Percentiles rank a stretch among this genome's conserved stretches.
Evolutionary conservation across 2,888 invertebrate species (phyloP).

Genomic region (Drosophila fungiperda): DNA sequence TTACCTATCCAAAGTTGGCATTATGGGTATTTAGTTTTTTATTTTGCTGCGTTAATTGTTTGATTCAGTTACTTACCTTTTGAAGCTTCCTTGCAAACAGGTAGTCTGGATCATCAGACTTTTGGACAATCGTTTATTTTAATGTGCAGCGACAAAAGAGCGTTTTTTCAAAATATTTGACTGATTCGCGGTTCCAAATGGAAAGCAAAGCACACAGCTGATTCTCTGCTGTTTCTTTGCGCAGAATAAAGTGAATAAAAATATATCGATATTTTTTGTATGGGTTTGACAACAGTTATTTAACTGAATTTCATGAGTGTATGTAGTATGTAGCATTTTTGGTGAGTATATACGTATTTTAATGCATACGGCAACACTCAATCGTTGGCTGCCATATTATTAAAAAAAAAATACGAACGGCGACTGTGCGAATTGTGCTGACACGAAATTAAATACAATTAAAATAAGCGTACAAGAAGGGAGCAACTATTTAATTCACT

Average conservation of each 20-base stretch:
- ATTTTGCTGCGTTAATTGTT: neutral
- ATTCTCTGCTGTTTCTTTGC: neutral
- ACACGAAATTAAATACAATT: constrained; percentile 18
- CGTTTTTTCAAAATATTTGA: constrained; percentile 42
- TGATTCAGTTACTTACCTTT: constrained; percentile 30
- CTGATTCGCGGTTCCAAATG: constrained; percentile 31
- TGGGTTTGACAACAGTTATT: neutral
- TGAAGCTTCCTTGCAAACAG: constrained; percentile 74
- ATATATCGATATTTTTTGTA: neutral
- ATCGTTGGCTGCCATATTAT: constrained; percentile 4
- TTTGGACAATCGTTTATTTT: neutral
- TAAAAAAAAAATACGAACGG: constrained; percentile 10
- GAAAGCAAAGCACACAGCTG: constrained; percentile 28
- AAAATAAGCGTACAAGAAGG: constrained; percentile 48
- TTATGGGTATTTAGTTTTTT: neutral
- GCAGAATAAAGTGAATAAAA: neutral
- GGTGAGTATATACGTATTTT: neutral
- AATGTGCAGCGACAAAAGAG: constrained; percentile 3
- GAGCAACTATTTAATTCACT: constrained; percentile 11
- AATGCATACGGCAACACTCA: constrained; percentile 6
- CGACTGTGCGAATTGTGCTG: neutral
- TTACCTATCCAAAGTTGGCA: neutral
- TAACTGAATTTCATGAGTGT: neutral
- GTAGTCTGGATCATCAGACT: constrained; percentile 79
- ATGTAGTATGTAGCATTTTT: neutral